Base-by-base conservation (phyloP, 2,888 invertebrate species). In the Amblyjoppa proteus region DNA sequence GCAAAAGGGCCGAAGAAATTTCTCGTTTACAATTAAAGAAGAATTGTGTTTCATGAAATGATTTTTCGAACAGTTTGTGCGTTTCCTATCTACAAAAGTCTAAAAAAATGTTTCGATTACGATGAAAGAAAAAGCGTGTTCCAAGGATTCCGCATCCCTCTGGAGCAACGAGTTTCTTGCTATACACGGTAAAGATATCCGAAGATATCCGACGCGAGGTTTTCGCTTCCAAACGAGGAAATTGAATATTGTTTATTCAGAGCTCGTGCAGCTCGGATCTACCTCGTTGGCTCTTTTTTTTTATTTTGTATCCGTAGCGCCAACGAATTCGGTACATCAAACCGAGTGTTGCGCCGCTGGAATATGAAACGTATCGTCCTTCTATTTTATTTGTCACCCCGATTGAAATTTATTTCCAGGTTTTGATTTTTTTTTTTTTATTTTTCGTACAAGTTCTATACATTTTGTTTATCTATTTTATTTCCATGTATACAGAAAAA, bases 241-340 rank as follows among this genome's bases (percentile, higher is more conserved):
- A 76, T 81, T 41, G 75, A 81, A 81, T 76, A 69, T 76, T 76
- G 75, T 81, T 81, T 81, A 76, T 81, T 81, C 75, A 51, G 49
- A 38, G 34, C 70, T 64, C 75, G 70, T 70, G 75, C 64, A 70
- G 64, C 51, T 76, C 70, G 45, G 25, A 38, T 51, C 58, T 49
- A 31, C 58, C 58, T 45, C 31, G 45, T 81, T 66, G 53, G 28
- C 31, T 49, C 11, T 41, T 81, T 70, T 81, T 81, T 34, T 66
- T 71, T 20, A 20, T 20, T 73, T 6, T 34, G 34, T 58, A 73
- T 79, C 20, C 56, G 20, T 38, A n/a, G 20, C 49, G 11, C 28
- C 45, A 25, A 58, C 34, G 58, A 74, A 34, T 11, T 68, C 61
- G 58, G 20, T 25, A 69, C 51, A 69, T 51, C 69, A 81, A 75